Percentiles rank a stretch among this genome's conserved stretches.
Conservation (phyloP, 2,797 vertebrate genomes). For the Mus caroli region DNA sequence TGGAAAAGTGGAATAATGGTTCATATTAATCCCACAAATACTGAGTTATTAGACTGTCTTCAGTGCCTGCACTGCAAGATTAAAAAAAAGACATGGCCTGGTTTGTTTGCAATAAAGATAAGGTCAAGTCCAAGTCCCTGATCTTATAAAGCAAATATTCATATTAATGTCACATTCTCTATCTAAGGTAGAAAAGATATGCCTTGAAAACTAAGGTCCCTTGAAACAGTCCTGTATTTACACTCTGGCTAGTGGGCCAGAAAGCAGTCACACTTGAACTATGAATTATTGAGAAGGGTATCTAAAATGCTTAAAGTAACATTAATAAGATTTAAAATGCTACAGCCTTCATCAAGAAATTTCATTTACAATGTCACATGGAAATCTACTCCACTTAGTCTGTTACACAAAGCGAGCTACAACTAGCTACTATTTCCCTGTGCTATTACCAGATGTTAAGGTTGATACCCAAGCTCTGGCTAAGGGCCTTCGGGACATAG, state of each 20-base stretch:
- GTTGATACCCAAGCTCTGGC: constrained; percentile 54
- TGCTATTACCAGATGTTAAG: constrained; percentile 41
- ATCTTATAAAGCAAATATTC: constrained; percentile 36
- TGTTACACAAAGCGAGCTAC: constrained; percentile 43
- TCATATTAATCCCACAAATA: constrained; percentile 32
- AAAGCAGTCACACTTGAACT: not conserved
- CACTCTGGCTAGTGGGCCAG: not conserved
- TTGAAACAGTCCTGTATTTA: constrained; percentile 52
- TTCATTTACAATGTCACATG: constrained; percentile 50
- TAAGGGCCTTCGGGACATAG: constrained; percentile 55
- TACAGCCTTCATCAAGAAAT: constrained; percentile 7
- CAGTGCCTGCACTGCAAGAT: not conserved
- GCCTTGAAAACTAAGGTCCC: constrained; percentile 56
- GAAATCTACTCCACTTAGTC: constrained; percentile 54
- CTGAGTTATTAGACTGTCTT: not conserved
- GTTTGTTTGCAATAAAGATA: not conserved
- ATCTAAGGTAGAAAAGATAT: fast-evolving
- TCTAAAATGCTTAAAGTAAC: constrained; percentile 12
- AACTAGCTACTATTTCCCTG: constrained; percentile 46
- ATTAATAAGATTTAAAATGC: not conserved
- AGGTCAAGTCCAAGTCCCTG: not conserved
- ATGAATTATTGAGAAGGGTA: constrained; percentile 42
- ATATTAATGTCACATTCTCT: not conserved
- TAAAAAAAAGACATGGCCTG: not conserved
- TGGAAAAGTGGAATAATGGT: not conserved